phyloP scores from a whole-genome alignment of 2,888 invertebrate genomes.

The Polymixis flavicincta region DNA sequence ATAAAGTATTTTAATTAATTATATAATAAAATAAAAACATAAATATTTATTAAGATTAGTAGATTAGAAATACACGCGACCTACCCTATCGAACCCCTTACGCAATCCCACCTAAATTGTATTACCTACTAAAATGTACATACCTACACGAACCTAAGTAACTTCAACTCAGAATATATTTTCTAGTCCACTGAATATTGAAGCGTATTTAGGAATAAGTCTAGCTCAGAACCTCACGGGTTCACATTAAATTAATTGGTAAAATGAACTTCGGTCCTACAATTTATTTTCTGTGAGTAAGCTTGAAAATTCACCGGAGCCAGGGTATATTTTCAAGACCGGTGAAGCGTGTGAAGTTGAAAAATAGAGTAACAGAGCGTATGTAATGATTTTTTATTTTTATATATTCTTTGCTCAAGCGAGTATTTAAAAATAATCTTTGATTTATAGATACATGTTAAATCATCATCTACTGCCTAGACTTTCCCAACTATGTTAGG shows the following conservation, averaged over 20 bases:
- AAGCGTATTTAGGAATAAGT: constrained; percentile 42
- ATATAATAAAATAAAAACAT: too few relatives aligned
- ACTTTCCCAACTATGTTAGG: not conserved
- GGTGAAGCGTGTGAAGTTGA: constrained; percentile 42
- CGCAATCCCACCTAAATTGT: not conserved
- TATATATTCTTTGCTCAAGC: not conserved
- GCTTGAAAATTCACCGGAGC: constrained; percentile 11
- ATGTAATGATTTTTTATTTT: not conserved
- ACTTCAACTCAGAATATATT: constrained; percentile 25
- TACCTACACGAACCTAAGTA: not conserved
- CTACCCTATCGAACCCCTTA: not conserved
- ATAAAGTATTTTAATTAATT: too few relatives aligned
- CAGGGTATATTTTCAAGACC: constrained; percentile 46
- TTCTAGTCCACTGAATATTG: constrained; percentile 43
- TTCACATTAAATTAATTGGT: constrained; percentile 48
- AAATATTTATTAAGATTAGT: too few relatives aligned
- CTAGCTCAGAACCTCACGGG: constrained; percentile 9
- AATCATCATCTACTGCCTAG: not conserved
- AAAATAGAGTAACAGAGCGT: constrained; percentile 9
- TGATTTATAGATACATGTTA: not conserved
- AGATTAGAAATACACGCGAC: too few relatives aligned
- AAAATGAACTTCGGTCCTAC: constrained; percentile 27
- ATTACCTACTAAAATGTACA: not conserved
- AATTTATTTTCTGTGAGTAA: constrained; percentile 44
- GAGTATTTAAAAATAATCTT: not conserved